phyloP scores from a whole-genome alignment of 2,113 vertebrate species.

The Eurypyga helias region DNA sequence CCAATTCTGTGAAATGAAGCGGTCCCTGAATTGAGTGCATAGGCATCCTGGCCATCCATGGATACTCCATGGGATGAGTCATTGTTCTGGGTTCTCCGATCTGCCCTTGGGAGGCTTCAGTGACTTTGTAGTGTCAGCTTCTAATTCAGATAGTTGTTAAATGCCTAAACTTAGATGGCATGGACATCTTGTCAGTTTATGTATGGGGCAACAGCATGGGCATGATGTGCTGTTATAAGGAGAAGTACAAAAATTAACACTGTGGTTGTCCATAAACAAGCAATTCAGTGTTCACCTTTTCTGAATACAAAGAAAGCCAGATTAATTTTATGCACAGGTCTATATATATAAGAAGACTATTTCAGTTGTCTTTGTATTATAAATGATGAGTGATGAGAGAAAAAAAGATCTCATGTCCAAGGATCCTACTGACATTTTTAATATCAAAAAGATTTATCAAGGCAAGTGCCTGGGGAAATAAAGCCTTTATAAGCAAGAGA shows the following conservation, averaged over 20 bases:
- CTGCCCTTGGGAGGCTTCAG: not conserved
- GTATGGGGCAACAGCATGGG: not conserved
- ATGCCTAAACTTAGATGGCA: not conserved
- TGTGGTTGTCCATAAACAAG: not conserved
- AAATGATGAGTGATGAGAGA: not conserved
- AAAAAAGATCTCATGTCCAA: not conserved
- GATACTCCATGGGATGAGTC: not conserved
- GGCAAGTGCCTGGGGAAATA: not conserved
- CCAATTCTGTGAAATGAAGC: not conserved
- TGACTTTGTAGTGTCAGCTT: not conserved
- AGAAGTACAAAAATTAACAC: not conserved
- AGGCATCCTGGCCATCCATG: not conserved
- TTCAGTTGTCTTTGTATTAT: not conserved
- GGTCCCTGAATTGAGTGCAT: not conserved
- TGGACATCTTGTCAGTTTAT: not conserved
- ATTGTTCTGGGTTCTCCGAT: not conserved
- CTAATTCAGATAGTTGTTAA: constrained; percentile 3
- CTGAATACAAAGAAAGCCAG: not conserved
- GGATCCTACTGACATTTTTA: not conserved
- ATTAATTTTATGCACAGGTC: not conserved
- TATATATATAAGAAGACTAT: not conserved
- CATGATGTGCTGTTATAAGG: not conserved
- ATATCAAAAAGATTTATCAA: not conserved
- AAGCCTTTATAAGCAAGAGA: not conserved
- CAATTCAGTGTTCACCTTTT: not conserved